A percentile compares a stretch with the other conserved stretches of the same genome.
Conservation (phyloP, 1,140 invertebrate species). For the Antheraea mylitta region DNA sequence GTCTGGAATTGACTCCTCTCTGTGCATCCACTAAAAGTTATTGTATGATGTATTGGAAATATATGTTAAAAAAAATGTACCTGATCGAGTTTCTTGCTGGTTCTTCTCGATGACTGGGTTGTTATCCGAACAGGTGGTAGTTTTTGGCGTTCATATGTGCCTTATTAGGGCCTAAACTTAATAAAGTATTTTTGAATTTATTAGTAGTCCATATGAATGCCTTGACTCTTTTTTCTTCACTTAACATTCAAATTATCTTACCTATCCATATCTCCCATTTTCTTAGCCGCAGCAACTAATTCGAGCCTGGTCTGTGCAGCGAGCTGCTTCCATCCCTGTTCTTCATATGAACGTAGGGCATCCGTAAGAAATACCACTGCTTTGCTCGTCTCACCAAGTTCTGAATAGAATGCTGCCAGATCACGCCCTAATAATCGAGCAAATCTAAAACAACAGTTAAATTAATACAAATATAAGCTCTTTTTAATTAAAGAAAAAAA, state of each 20-base stretch:
- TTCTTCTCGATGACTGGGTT: too few species aligned
- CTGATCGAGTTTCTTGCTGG: too few species aligned
- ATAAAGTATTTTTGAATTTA: too few species aligned
- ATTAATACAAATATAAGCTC: neutral
- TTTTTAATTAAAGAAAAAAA: too few species aligned
- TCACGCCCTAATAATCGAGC: conserved; percentile 93
- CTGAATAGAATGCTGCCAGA: conserved; percentile 93
- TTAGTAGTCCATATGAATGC: too few species aligned
- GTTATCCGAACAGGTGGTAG: too few species aligned
- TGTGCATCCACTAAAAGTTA: too few species aligned
- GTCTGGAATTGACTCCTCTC: too few species aligned
- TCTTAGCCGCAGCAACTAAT: conserved; percentile 91
- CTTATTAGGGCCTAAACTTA: too few species aligned
- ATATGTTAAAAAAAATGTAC: too few species aligned
- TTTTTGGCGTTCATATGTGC: too few species aligned
- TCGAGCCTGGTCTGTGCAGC: conserved; percentile 90
- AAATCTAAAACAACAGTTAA: conserved; percentile 44
- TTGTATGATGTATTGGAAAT: too few species aligned
- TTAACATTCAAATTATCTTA: conserved; percentile 17
- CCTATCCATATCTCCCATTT: conserved; percentile 85
- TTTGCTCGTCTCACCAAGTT: conserved; percentile 91
- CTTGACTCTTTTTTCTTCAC: neutral
- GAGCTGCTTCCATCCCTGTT: conserved; percentile 92
- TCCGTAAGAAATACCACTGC: conserved; percentile 93
- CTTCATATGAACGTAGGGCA: conserved; percentile 90